Base-by-base conservation (phyloP, 2,113 vertebrate genomes). In the Trinectes maculatus region DNA sequence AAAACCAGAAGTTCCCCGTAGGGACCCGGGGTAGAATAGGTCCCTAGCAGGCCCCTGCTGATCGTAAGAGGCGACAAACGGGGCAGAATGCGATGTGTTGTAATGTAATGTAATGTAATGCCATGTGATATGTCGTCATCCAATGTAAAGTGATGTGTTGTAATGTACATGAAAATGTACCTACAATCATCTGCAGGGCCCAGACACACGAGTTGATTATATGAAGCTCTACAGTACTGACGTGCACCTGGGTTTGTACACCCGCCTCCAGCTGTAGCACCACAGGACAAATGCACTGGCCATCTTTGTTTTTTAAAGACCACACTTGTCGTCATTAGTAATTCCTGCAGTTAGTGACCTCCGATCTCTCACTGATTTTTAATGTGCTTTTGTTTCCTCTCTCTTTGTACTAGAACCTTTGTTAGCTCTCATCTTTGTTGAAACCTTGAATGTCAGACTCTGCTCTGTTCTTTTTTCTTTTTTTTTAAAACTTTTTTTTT, bases 371-470 rank as follows among this genome's bases (percentile, higher is more conserved):
- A 25, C 16, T 44, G 18, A 33, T 69, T 70, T 69, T 70, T 63
- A 11, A 56, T 57, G 37, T 13, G 31, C 55, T 26, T 37, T 40
- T 58, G 16, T 40, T 52, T 78, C 34, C 44, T 57, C 43, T 34
- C n/a, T n/a, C n/a, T n/a, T n/a, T n/a, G 16, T 10, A 10, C 8
- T 21, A 19, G 9, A 75, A 49, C 1, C 26, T 8, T 34, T 51
- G n/a, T 33, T 51, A 77, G 75, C 51, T 24, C 33, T 75, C 52
- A 71, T 67, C 21, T 57, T 43, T 52, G 43, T 26, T 33, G 12
- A 56, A 64, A 65, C 53, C 34, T 39, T 64, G 51, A 79, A 53
- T 70, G 46, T 80, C n/a, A 57, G 34, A 43, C 8, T 36, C 34
- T 46, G 39, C 46, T 22, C 31, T 18, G 34, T 46, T 31, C 29